These are phyloP conservation scores for Noturus placidus DNA, from an alignment of 2,113 vertebrate genomes.

Conservation along the genomic window DNA sequence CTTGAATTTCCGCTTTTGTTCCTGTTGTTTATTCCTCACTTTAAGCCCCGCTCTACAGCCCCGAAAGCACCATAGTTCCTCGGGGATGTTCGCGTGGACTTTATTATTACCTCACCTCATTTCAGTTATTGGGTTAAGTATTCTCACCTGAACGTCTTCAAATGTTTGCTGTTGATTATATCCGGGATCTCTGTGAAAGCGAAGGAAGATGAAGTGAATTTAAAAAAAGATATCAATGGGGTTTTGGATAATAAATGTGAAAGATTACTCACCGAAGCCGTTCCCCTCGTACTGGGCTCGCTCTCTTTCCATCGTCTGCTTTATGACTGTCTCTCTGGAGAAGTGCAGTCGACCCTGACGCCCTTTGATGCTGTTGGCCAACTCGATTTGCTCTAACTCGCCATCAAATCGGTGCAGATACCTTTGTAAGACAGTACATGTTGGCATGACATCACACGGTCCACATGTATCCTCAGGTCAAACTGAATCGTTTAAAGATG, in stretches of 20 bases:
- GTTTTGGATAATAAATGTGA: background rate
- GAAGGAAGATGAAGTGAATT: constrained; percentile 4
- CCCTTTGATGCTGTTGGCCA: constrained; percentile 89
- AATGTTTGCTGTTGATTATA: constrained; percentile 83
- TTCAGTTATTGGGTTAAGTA: background rate
- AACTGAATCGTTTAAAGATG: too few species aligned
- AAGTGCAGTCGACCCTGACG: constrained; percentile 86
- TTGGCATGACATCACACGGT: background rate
- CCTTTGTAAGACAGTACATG: constrained; percentile 64
- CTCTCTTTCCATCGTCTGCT: constrained; percentile 87
- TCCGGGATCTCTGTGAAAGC: constrained; percentile 87
- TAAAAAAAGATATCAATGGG: background rate
- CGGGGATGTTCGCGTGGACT: too few species aligned
- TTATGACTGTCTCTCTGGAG: constrained; percentile 84
- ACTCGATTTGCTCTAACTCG: constrained; percentile 92
- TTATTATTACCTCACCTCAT: background rate
- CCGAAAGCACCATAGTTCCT: too few species aligned
- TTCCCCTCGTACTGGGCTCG: constrained; percentile 76
- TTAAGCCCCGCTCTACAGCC: too few species aligned
- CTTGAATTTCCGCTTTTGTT: too few species aligned
- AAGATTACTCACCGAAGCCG: constrained; percentile 79
- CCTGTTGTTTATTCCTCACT: too few species aligned
- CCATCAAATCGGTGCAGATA: constrained; percentile 85
- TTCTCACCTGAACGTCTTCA: constrained; percentile 87
- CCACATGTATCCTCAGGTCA: background rate